Percentiles rank a stretch among this genome's conserved stretches.
Conservation (phyloP, 2,888 invertebrate genomes). For the Chrysolina americana region DNA sequence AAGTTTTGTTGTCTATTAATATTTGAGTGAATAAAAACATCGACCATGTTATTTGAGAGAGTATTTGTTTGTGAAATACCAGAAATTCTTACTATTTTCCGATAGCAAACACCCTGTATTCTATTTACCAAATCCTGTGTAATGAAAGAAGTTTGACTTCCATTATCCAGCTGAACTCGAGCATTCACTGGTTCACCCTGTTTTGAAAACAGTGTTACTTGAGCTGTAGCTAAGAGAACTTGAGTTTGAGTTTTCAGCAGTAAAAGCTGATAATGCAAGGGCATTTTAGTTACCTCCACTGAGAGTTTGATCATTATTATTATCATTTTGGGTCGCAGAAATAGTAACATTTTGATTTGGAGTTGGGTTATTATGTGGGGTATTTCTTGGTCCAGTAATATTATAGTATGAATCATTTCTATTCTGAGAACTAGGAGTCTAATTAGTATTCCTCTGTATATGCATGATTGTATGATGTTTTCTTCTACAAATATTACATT, state of each 20-base stretch:
- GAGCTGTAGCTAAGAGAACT: conserved; percentile 38
- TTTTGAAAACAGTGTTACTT: conserved; percentile 25
- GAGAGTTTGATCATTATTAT: neutral
- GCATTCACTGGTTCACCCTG: conserved; percentile 20
- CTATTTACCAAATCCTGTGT: too few species aligned
- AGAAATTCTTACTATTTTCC: too few species aligned
- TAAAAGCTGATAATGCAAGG: too few species aligned
- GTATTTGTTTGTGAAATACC: conserved; percentile 23
- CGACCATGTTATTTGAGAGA: conserved; percentile 28
- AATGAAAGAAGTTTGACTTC: conserved; percentile 37
- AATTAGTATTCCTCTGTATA: neutral
- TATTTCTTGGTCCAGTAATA: neutral
- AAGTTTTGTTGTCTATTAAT: conserved; percentile 20
- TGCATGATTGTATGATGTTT: neutral
- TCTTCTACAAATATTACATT: neutral
- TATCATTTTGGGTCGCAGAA: neutral
- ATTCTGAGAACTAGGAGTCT: neutral
- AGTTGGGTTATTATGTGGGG: neutral
- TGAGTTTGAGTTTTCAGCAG: conserved; percentile 10
- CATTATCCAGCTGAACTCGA: conserved; percentile 37
- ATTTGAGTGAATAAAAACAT: conserved; percentile 28
- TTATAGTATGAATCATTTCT: neutral
- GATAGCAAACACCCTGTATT: too few species aligned
- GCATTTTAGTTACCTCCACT: too few species aligned
- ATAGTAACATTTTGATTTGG: neutral